Base-by-base conservation (phyloP, 2,113 vertebrate genomes). In the Garra rufa region DNA sequence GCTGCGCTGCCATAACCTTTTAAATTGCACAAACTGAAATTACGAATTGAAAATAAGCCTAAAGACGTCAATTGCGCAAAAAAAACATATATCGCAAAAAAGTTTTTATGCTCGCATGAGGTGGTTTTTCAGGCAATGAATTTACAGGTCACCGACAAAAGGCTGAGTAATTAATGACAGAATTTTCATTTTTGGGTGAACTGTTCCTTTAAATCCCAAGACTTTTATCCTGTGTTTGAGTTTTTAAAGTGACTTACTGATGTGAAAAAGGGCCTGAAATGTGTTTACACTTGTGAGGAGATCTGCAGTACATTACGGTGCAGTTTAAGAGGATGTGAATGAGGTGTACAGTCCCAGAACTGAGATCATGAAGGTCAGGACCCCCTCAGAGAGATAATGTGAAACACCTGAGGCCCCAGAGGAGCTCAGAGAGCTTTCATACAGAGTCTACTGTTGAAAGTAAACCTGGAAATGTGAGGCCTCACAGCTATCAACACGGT, bases 371-470 rank as follows among this genome's bases (percentile, higher is more conserved):
- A 80, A 30, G 61, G 67, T 73, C 52, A 76, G 44, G 59, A 26
- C 44, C 76, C 74, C 80, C 83, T 85, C 85, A 69, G 78, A 67
- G 70, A 82, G 86, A 85, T 85, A 84, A 89, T 86, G 81, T 79
- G 77, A 87, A 89, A 85, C 90, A 87, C 79, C 86, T 88, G 87
- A 80, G 81, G 63, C 82, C 41, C 83, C 76, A 21, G n/a, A 82
- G 48, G 57, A 75, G 41, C 55, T 73, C 52, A 34, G 8, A 80
- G 52, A 80, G 41, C 30, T 41, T 59, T 78, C 24, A 38, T 65
- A 65, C 63, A 34, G 24, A 65, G 46, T 70, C 50, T 24, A 59
- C 28, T 69, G 34, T 52, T 28, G 57, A 69, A 21, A 41, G 55
- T 26, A 21, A 24, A 67, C 52, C 75, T 63, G 67, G 43, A 26